phyloP scores from a whole-genome alignment of 2,888 invertebrate genomes.

The Germaria angustata region DNA sequence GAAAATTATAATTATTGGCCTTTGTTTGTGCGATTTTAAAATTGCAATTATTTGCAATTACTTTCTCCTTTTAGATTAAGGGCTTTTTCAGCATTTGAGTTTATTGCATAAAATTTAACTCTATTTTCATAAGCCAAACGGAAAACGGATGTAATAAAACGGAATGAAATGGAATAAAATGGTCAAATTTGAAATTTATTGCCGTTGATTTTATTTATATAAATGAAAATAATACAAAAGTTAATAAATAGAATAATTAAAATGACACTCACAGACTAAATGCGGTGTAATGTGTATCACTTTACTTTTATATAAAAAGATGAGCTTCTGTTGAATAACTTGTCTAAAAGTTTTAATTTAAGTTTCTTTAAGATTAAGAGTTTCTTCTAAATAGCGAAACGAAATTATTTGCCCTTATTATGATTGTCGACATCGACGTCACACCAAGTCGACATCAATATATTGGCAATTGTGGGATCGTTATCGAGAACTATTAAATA shows the following conservation, averaged over 20 bases:
- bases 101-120: not conserved
- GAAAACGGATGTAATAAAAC: slow-evolving; percentile 50
- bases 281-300: too few relatives aligned
- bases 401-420: too few relatives aligned
- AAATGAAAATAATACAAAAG: not conserved
- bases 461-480: too few relatives aligned
- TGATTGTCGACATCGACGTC: too few relatives aligned
- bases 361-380: too few relatives aligned
- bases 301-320: too few relatives aligned
- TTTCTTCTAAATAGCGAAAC: too few relatives aligned
- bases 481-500: too few relatives aligned
- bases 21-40: not conserved
- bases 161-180: slow-evolving; percentile 35
- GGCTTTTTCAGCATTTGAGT: not conserved
- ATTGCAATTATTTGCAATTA: slow-evolving; percentile 7
- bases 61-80: not conserved
- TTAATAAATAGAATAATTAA: not conserved
- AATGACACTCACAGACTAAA: too few relatives aligned
- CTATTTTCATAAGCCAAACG: not conserved
- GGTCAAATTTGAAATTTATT: slow-evolving; percentile 17
- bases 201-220: not conserved
- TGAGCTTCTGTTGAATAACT: too few relatives aligned
- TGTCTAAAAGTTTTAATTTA: too few relatives aligned
- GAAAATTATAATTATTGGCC: not conserved
- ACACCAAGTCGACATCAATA: too few relatives aligned